Percentiles rank a stretch among this genome's conserved stretches.
These are phyloP conservation scores for Trisateles emortualis DNA, from an alignment of 2,888 invertebrate species.

Conservation along the genomic window DNA sequence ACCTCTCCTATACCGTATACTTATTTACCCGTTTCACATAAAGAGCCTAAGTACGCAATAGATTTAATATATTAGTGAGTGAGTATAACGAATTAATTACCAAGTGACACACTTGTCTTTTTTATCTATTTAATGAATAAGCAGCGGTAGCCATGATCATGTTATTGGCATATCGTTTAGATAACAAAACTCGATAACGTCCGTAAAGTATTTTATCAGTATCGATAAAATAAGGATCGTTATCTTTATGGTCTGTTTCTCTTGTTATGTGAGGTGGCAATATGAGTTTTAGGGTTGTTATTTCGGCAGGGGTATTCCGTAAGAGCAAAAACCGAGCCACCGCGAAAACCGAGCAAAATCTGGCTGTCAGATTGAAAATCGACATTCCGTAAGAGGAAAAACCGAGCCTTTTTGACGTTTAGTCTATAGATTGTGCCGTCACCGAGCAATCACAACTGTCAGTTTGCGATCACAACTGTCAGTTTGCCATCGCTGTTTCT, in stretches of 20 bases:
- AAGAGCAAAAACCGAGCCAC: too few species aligned
- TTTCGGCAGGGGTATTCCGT: too few species aligned
- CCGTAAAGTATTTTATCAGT: slow-evolving; percentile 18
- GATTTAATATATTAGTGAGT: slow-evolving; percentile 7
- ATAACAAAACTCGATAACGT: slow-evolving; percentile 24
- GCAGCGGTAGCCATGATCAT: slow-evolving; percentile 42
- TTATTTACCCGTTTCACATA: too few species aligned
- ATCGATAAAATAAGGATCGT: slow-evolving; percentile 10
- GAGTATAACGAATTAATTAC: slow-evolving; percentile 34
- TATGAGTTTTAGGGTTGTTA: background rate
- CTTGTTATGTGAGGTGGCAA: slow-evolving; percentile 6
- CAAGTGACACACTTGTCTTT: slow-evolving; percentile 29
- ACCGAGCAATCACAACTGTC: too few species aligned
- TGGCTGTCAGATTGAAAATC: too few species aligned
- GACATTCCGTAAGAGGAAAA: too few species aligned
- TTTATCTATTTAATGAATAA: slow-evolving; percentile 46
- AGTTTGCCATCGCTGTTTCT: too few species aligned
- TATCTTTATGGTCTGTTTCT: slow-evolving; percentile 18
- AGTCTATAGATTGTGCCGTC: too few species aligned
- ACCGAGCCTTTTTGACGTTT: too few species aligned
- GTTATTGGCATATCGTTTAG: slow-evolving; percentile 36
- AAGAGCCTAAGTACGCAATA: background rate
- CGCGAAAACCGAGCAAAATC: too few species aligned
- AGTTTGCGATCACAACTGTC: too few species aligned
- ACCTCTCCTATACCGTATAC: too few species aligned